phyloP scores from a whole-genome alignment of 2,797 vertebrate genomes.

The Periophthalmus magnuspinnatus region DNA sequence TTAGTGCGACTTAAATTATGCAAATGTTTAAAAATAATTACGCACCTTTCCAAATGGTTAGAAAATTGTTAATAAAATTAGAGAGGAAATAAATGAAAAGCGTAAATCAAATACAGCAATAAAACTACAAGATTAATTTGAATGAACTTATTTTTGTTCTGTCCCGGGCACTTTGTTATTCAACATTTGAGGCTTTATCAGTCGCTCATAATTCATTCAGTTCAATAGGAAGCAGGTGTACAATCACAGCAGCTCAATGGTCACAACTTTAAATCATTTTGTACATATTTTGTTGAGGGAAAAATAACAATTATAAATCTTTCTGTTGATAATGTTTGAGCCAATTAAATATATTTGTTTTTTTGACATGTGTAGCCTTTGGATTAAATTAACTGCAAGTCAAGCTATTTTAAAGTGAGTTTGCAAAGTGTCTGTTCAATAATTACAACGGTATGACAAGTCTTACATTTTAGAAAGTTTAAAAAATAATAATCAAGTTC shows the following conservation, averaged over 20 bases:
- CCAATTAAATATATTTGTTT: slow-evolving; percentile 10
- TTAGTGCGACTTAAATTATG: slow-evolving; percentile 35
- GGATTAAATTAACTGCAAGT: not conserved
- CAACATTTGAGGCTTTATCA: slow-evolving; percentile 32
- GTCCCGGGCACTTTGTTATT: slow-evolving; percentile 39
- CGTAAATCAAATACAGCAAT: slow-evolving; percentile 51
- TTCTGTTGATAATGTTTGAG: not conserved
- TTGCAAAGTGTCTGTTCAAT: slow-evolving; percentile 2
- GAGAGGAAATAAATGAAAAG: slow-evolving; percentile 1
- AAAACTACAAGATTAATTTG: slow-evolving; percentile 49
- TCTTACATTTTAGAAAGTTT: not conserved
- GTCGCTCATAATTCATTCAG: slow-evolving; percentile 28
- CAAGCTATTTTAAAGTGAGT: slow-evolving; percentile 22
- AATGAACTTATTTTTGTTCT: slow-evolving; percentile 23
- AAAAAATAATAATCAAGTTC: not conserved
- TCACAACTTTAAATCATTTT: slow-evolving; percentile 27
- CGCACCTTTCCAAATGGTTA: slow-evolving; percentile 32
- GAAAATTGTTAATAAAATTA: slow-evolving; percentile 45
- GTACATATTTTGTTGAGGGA: not conserved
- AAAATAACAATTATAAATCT: slow-evolving; percentile 4
- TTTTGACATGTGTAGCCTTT: not conserved
- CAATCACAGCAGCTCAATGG: not conserved
- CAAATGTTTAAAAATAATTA: slow-evolving; percentile 26
- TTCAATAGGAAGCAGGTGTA: slow-evolving; percentile 7
- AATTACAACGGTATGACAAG: slow-evolving; percentile 27